phyloP scores from a whole-genome alignment of 2,888 invertebrate genomes.

The Tenthredo livida region DNA sequence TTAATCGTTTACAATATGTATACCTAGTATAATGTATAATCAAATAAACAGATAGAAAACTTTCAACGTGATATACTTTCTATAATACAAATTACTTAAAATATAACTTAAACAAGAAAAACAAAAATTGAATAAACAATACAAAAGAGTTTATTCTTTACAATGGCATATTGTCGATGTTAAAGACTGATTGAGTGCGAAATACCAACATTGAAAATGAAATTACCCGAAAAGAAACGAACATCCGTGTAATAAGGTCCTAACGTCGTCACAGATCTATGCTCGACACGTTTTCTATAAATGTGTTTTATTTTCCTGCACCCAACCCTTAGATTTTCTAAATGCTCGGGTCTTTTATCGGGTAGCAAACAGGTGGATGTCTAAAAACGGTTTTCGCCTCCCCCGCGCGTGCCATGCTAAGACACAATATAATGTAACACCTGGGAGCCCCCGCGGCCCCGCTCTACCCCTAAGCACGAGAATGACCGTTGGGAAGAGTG shows the following conservation, averaged over 20 bases:
- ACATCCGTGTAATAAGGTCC: too few relatives aligned
- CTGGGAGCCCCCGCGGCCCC: background rate
- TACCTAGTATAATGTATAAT: background rate
- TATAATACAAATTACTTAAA: background rate
- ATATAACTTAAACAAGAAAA: background rate
- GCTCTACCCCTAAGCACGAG: background rate
- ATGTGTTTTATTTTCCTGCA: background rate
- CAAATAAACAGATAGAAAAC: background rate
- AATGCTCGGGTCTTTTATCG: background rate
- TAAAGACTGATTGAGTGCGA: background rate
- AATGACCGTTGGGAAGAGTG: background rate
- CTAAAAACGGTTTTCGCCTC: background rate
- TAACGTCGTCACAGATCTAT: too few relatives aligned
- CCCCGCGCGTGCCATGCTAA: slow-evolving; percentile 6
- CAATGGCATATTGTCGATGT: background rate
- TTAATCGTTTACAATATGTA: too few relatives aligned
- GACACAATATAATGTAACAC: background rate
- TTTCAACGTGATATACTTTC: background rate
- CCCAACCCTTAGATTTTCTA: background rate
- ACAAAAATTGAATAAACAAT: background rate
- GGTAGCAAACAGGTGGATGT: background rate
- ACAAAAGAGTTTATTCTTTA: background rate
- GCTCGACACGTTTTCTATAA: too few relatives aligned
- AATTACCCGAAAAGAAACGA: background rate
- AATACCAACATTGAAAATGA: background rate